Base-by-base conservation (phyloP, 1,140 invertebrate species). In the Drosophila erecta region DNA sequence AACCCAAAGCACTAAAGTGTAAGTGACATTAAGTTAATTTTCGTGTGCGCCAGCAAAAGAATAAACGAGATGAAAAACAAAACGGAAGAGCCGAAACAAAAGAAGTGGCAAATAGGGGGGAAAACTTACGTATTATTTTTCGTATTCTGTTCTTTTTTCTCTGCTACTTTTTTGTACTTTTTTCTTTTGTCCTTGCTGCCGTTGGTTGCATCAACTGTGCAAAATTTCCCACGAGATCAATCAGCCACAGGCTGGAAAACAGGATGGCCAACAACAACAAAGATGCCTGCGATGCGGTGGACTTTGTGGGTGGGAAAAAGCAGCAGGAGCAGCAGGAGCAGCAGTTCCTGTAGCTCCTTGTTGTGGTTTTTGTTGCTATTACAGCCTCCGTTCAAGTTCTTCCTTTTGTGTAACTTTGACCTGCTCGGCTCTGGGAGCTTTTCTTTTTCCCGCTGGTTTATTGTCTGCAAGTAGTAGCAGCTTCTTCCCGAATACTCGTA, bases 11-110 rank as follows among this genome's bases (percentile, higher is more conserved):
- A 89, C 84, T 89, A 89, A 89, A 89, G 84, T 89, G 84, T 89
- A 89, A 89, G 84, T 89, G 84, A 89, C 84, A 89, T 89, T 89
- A 89, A 89, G 85, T 89, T 89, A 89, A 89, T 89, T 89, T 89
- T 89, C 84, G 84, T 85, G 76, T 85, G 80, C 80, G 65, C 76
- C 57, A 73, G 50, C 50, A 62, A 69, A 77, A 50, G 60, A 46
- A 60, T 76, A 84, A 56, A 50, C 66, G 69, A 64, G 61, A 35
- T 8, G 54, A 73, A 71, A 58, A 74, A 65, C 17, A 50, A 55
- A 46, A 57, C 30, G 41, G 27, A 30, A 41, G 38, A 60, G 10
- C 59, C 47, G 47, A 50, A 81, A 65, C 70, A 81, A 62, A 56
- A 67, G 24, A 65, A 66, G 56, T 59, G 50, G 54, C 37, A 58